Conservation (phyloP, 2,888 invertebrate species). For the Lycaena phlaeas region DNA sequence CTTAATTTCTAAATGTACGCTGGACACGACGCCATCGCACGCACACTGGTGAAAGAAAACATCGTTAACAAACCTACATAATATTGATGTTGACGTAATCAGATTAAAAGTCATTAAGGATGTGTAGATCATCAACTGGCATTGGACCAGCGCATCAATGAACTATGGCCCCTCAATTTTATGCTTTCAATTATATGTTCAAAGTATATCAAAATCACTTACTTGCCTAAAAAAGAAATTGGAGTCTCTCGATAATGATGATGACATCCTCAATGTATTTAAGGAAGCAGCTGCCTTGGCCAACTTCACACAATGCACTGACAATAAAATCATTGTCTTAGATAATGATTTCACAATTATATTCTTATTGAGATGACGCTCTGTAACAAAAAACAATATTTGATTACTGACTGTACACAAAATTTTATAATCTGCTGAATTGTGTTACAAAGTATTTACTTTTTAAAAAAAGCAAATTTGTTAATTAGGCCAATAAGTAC, state of each 20-base stretch:
- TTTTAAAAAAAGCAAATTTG: no score
- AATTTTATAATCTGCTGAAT: not conserved
- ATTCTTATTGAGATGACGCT: not conserved
- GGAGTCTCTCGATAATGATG: conserved; percentile 29
- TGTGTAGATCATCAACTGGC: no score
- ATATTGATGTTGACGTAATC: no score
- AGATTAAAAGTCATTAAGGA: no score
- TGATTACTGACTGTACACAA: not conserved
- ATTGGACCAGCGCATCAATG: no score
- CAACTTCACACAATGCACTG: conserved; percentile 10
- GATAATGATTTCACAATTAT: not conserved
- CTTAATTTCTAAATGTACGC: no score
- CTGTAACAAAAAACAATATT: not conserved
- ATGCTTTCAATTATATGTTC: not conserved
- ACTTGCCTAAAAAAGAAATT: conserved; percentile 63
- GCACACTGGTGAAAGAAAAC: no score
- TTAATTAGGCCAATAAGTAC: no score
- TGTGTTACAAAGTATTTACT: no score
- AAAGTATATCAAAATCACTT: conserved; percentile 13
- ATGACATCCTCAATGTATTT: conserved; percentile 28
- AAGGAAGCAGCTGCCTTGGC: conserved; percentile 21
- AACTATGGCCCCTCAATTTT: no score
- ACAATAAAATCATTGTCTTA: conserved; percentile 2
- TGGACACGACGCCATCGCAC: no score
- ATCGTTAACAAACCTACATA: no score